Conservation (phyloP, 2,797 vertebrate genomes). For the Tauraco hartlaubi region DNA sequence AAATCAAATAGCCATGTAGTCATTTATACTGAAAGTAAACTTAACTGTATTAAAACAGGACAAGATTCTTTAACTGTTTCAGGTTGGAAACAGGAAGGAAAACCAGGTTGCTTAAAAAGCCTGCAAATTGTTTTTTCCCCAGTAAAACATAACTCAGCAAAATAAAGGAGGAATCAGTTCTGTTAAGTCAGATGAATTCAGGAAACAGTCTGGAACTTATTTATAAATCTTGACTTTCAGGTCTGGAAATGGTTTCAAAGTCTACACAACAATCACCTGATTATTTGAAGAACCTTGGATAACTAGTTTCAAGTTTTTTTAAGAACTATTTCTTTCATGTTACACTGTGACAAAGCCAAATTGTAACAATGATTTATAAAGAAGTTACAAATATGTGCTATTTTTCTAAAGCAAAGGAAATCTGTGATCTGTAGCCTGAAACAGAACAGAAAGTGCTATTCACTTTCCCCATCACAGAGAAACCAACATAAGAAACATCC, state of each 20-base stretch:
- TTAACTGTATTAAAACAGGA: background rate
- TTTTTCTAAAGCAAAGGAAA: background rate
- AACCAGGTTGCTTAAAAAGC: background rate
- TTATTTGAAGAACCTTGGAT: background rate
- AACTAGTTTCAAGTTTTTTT: background rate
- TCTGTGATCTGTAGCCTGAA: background rate
- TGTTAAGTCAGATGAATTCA: no score
- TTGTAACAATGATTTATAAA: background rate
- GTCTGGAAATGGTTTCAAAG: background rate
- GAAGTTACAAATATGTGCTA: background rate
- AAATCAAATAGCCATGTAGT: background rate
- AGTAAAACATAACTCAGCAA: background rate
- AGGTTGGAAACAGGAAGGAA: background rate
- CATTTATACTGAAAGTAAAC: background rate
- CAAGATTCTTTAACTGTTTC: background rate
- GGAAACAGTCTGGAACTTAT: background rate
- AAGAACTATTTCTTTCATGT: background rate
- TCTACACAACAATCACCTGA: background rate
- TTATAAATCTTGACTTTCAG: background rate
- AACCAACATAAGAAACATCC: fast-evolving
- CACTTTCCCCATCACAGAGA: background rate
- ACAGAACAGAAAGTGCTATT: background rate
- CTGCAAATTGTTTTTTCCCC: background rate
- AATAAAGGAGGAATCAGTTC: background rate
- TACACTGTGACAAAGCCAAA: background rate